phyloP scores from a whole-genome alignment of 2,888 invertebrate species.

The Mystacides longicornis region DNA sequence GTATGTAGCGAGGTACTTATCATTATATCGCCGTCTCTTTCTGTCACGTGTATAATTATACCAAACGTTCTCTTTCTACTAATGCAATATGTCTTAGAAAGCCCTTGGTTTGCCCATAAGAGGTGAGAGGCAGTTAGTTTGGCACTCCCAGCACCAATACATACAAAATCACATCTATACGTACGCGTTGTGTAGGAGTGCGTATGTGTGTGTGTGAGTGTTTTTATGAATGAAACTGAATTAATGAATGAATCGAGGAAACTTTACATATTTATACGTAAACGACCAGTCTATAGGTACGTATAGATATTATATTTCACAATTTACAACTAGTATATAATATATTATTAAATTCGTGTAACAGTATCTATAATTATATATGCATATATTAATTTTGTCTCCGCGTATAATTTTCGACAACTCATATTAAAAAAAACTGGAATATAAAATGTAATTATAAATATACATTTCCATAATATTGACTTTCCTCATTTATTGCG shows the following conservation, averaged over 20 bases:
- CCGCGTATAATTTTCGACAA: too few species aligned
- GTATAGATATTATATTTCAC: not conserved
- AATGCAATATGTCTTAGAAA: not conserved
- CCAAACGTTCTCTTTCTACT: not conserved
- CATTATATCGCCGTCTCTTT: not conserved
- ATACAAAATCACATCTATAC: not conserved
- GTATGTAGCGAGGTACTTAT: not conserved
- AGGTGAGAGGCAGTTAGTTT: not conserved
- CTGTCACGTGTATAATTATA: not conserved
- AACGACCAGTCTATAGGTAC: too few species aligned
- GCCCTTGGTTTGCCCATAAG: not conserved
- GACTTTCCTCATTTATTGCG: too few species aligned
- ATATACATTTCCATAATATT: too few species aligned
- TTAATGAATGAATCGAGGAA: conserved; percentile 27
- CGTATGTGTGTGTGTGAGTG: not conserved
- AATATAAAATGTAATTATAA: too few species aligned
- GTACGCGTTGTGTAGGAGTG: not conserved
- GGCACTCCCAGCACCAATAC: not conserved
- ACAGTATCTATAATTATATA: not conserved
- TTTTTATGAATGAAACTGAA: conserved; percentile 26
- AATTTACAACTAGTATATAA: not conserved
- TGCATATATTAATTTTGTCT: too few species aligned
- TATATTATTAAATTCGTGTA: not conserved
- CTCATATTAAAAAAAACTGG: too few species aligned
- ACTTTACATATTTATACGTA: too few species aligned